Conservation (phyloP, 2,888 invertebrate species). For the Sylvicola fuscatus region DNA sequence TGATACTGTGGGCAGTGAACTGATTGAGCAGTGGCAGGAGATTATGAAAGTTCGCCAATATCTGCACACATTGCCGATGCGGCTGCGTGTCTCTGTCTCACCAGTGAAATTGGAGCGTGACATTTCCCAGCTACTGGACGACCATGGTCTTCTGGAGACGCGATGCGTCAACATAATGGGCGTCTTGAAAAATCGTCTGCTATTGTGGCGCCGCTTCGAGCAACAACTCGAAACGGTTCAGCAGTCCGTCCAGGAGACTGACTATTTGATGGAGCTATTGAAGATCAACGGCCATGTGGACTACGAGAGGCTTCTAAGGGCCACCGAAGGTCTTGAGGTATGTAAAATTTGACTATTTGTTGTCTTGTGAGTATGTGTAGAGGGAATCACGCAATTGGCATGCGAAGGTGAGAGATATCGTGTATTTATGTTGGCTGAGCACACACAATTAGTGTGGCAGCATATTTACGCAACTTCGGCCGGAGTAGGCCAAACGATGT, state of each 20-base stretch:
- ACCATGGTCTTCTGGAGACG: conserved; percentile 48
- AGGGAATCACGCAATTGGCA: too few species aligned
- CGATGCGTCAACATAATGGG: conserved; percentile 46
- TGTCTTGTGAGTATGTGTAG: too few species aligned
- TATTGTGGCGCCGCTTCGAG: conserved; percentile 60
- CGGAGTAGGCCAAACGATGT: too few species aligned
- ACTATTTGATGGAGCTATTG: conserved; percentile 70
- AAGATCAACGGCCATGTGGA: conserved; percentile 71
- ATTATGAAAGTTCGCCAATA: conserved; percentile 53
- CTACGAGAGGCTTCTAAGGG: conserved; percentile 60
- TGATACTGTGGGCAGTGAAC: conserved; percentile 44
- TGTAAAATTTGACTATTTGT: conserved; percentile 15
- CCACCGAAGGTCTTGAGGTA: conserved; percentile 70
- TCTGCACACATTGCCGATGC: conserved; percentile 55
- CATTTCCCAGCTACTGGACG: conserved; percentile 52
- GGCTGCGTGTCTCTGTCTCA: conserved; percentile 53
- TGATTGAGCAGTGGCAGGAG: conserved; percentile 55
- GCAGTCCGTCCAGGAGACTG: conserved; percentile 63
- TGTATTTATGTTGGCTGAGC: too few species aligned
- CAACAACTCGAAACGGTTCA: conserved; percentile 58
- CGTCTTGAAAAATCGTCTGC: conserved; percentile 39
- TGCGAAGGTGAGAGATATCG: too few species aligned
- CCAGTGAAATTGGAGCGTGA: conserved; percentile 56
- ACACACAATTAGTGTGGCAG: too few species aligned
- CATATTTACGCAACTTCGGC: too few species aligned